Base-by-base conservation (phyloP, 2,888 invertebrate genomes). In the Shargacucullia verbasci region DNA sequence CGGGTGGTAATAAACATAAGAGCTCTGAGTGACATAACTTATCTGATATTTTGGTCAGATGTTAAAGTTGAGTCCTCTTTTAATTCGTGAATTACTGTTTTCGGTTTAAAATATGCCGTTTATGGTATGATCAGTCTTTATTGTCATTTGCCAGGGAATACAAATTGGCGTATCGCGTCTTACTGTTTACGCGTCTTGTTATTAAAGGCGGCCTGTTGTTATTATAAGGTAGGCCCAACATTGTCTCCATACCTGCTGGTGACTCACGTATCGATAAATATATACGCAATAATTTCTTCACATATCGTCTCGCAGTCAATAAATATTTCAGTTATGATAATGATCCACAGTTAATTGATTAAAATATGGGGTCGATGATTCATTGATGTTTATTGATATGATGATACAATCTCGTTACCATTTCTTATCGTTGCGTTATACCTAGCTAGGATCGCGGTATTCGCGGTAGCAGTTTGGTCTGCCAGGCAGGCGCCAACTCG, bases 401-500 rank as follows among this genome's bases (percentile, higher is more conserved):
- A 12, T 43, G 48, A 33, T 63, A 57, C 40, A 52, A 56, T 60
- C 57, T 60, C 37, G 46, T 54, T 60, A 55, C 50, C 37, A 63
- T 61, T 63, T 70, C 59, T 49, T 35, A 44, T 15, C 20, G 37
- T 64, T 41, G 46, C 38, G 49, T 46, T 60, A 67, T 56, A 60
- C 63, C 67, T 77, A 66, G 68, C 68, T 59, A 71, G 76, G 81
- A 85, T 85, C 80, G 84, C 85, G 84, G 83, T 75, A 85, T 20
- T 20, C 20, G 20, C 20, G 20, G 20, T 4, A 20, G 82, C 73
- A 63, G 57, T 67, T 4, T 20, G 20, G 20, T 7, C 71, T 62
- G 70, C 70, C 66, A 70, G 9, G 2, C 29, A 9, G 29, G 29
- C 29, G 91, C 90, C 88, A 91, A 92, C 83, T 91, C 88, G 89